Evolutionary conservation across 2,113 vertebrate genomes (phyloP).

Genomic region (Ochotona curzoniae): DNA sequence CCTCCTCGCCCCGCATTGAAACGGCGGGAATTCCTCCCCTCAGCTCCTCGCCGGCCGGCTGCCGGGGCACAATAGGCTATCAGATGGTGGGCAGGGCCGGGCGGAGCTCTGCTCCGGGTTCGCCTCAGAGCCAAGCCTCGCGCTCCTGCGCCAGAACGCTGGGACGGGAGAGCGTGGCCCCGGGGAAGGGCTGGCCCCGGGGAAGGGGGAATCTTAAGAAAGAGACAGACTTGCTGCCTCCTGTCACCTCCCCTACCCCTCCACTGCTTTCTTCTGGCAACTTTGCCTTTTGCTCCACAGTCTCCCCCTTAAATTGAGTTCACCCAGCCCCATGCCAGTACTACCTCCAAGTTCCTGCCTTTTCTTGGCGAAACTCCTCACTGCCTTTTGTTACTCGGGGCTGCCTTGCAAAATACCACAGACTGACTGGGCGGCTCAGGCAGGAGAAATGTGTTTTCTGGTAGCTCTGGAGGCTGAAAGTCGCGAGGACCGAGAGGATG

Average conservation of each 20-base stretch:
- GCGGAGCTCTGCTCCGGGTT: background rate
- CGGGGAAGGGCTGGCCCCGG: background rate
- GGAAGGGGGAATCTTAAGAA: background rate
- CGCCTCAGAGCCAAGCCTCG: conserved; percentile 18
- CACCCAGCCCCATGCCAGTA: no score
- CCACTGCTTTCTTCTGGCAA: no score
- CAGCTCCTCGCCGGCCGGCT: no score
- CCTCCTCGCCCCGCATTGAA: background rate
- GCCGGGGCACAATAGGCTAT: background rate
- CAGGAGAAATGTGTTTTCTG: background rate
- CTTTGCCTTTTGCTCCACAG: background rate
- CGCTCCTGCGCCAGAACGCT: background rate
- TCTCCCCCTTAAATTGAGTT: no score
- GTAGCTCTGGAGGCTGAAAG: background rate
- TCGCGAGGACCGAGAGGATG: no score
- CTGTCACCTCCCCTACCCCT: background rate
- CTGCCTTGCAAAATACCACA: background rate
- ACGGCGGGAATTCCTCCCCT: background rate
- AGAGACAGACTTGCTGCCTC: background rate
- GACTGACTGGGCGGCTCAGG: background rate
- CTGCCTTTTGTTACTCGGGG: no score
- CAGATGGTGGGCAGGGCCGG: conserved; percentile 52
- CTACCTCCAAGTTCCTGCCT: background rate
- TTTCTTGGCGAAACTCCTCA: background rate
- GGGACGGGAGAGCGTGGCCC: background rate